A percentile compares a stretch with the other conserved stretches of the same genome.
phyloP scores from a whole-genome alignment of 2,797 vertebrate species.

The Sebastiscus tertius region DNA sequence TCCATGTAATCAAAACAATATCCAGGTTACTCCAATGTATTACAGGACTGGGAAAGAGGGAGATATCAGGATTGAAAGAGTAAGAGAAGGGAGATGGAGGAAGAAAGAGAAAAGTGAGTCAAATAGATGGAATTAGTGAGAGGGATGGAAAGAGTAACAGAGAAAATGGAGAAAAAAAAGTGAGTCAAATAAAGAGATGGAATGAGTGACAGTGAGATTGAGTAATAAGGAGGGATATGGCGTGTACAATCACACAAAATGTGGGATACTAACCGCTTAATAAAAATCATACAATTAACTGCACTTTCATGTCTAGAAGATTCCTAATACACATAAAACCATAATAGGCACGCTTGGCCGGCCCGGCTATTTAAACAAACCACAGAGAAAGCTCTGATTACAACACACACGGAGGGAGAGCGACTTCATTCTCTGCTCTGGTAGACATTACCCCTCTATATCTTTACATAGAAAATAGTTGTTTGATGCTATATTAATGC shows the following conservation, averaged over 20 bases:
- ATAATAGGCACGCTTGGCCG: no score
- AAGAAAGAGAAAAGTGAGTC: no score
- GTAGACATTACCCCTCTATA: no score
- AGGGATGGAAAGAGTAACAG: neutral
- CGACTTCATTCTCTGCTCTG: no score
- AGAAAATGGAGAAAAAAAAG: no score
- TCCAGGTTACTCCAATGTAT: neutral
- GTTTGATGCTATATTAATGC: no score
- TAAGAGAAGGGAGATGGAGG: neutral
- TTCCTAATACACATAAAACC: neutral
- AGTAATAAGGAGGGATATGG: neutral
- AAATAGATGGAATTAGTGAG: no score
- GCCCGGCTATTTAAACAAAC: accelerated
- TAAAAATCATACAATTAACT: neutral
- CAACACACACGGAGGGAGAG: no score
- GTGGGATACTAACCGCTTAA: neutral
- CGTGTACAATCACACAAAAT: neutral
- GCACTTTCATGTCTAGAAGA: neutral
- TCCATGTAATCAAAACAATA: neutral
- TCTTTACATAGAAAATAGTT: no score
- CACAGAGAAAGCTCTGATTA: no score
- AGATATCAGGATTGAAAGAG: neutral
- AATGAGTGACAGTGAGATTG: neutral
- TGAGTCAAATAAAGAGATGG: neutral
- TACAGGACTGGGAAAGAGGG: neutral